These are phyloP conservation scores for Sebastes fasciatus DNA, from an alignment of 2,113 vertebrate species.

Conservation along the genomic window DNA sequence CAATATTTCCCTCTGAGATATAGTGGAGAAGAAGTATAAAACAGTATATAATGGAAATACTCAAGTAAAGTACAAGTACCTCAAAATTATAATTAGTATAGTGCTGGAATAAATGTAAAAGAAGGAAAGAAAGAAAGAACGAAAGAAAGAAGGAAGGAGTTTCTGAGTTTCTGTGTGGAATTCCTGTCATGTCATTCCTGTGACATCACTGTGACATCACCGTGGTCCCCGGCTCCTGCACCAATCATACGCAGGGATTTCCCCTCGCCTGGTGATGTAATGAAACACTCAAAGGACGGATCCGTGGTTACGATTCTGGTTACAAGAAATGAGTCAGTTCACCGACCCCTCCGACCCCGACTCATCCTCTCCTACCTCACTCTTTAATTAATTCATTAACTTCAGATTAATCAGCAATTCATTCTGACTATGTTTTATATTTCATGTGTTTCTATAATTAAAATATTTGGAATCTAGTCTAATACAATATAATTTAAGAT, in stretches of 20 bases:
- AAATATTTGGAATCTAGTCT: too few relatives aligned
- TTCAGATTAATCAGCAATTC: too few relatives aligned
- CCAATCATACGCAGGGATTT: constrained; percentile 57
- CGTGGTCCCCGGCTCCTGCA: constrained; percentile 19
- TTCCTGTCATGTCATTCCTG: not conserved
- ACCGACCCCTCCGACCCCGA: not conserved
- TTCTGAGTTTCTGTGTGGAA: constrained; percentile 8
- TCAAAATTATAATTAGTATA: too few relatives aligned
- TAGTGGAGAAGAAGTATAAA: too few relatives aligned
- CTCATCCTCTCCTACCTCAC: not conserved
- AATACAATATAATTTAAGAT: too few relatives aligned
- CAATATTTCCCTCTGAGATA: too few relatives aligned
- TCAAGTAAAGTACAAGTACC: too few relatives aligned
- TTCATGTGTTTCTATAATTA: too few relatives aligned
- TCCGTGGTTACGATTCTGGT: too few relatives aligned
- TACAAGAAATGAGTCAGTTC: not conserved
- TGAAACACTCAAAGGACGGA: not conserved
- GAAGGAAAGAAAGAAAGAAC: not conserved
- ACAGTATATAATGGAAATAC: too few relatives aligned
- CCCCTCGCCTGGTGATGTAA: constrained; percentile 39
- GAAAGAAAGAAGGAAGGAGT: not conserved
- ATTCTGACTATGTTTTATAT: too few relatives aligned
- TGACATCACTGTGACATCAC: constrained; percentile 50
- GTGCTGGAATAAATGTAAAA: not conserved
- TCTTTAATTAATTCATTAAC: too few relatives aligned